Percentiles rank a stretch among this genome's conserved stretches.
Evolutionary conservation across 2,113 vertebrate species (phyloP).

Genomic region (Litocranius walleri): DNA sequence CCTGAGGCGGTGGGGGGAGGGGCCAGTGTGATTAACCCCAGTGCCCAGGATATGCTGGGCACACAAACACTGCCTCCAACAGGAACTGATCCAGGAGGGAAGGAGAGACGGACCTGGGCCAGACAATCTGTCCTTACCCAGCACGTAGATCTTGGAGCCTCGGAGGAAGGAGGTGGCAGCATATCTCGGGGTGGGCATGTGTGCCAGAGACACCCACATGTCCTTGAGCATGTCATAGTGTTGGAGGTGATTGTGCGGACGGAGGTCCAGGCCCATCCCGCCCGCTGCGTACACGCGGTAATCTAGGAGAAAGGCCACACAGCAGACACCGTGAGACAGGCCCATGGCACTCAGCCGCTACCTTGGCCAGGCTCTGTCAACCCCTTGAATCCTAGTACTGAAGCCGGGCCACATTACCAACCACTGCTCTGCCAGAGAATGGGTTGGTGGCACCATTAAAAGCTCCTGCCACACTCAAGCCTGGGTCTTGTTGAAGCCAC

Average conservation of each 20-base stretch:
- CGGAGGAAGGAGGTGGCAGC: constrained; percentile 90
- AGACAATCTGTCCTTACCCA: constrained; percentile 79
- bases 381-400: not conserved
- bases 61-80: not conserved
- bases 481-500: not conserved
- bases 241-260: constrained; percentile 92
- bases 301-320: constrained; percentile 79
- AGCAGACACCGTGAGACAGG: not conserved
- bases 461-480: not conserved
- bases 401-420: not conserved
- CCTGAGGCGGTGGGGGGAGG: not conserved
- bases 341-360: not conserved
- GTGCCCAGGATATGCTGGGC: not conserved
- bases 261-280: constrained; percentile 94
- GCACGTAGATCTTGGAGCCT: constrained; percentile 93
- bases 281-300: constrained; percentile 91
- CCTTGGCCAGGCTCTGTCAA: not conserved
- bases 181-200: constrained; percentile 95
- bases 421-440: not conserved
- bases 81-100: not conserved
- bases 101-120: not conserved
- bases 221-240: constrained; percentile 97
- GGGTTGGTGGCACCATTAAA: not conserved
- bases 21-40: not conserved
- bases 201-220: constrained; percentile 93